A percentile compares a stretch with the other conserved stretches of the same genome.
Conservation (phyloP, 2,113 vertebrate genomes). For the Amphiprion ocellaris region DNA sequence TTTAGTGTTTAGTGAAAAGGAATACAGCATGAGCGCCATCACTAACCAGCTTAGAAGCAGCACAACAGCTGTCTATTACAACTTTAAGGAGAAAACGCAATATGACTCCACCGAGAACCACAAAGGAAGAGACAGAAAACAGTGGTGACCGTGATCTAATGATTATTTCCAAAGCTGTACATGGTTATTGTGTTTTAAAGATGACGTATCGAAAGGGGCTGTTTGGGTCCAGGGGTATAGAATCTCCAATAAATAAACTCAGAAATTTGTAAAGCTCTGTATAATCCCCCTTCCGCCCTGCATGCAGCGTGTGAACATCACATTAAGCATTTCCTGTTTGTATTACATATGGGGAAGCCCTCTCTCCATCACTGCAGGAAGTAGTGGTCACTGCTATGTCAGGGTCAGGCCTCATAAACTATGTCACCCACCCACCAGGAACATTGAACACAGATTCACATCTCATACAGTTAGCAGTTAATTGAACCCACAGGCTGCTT, state of each 20-base stretch:
- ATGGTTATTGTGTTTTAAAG: no score
- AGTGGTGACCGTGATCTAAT: no score
- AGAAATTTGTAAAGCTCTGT: conserved; percentile 8
- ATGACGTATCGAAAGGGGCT: no score
- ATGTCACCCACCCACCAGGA: conserved; percentile 23
- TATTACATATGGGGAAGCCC: conserved; percentile 50
- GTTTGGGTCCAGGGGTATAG: neutral
- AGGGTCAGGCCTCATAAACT: conserved; percentile 60
- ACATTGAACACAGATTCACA: conserved; percentile 16
- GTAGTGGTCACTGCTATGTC: conserved; percentile 45
- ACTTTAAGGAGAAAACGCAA: no score
- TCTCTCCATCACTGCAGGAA: conserved; percentile 60
- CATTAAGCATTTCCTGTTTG: conserved; percentile 80
- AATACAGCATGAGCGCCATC: no score
- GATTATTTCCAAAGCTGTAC: no score
- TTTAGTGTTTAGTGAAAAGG: no score
- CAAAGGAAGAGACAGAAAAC: no score
- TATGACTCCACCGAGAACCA: no score
- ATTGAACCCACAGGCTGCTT: conserved; percentile 5
- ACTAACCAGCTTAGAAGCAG: no score
- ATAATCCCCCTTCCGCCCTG: conserved; percentile 32
- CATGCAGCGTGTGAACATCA: conserved; percentile 57
- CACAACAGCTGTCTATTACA: no score
- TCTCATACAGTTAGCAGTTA: neutral
- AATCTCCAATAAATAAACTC: conserved; percentile 10